These are phyloP conservation scores for Cephus runcator DNA, from an alignment of 2,888 invertebrate species.

Conservation along the genomic window DNA sequence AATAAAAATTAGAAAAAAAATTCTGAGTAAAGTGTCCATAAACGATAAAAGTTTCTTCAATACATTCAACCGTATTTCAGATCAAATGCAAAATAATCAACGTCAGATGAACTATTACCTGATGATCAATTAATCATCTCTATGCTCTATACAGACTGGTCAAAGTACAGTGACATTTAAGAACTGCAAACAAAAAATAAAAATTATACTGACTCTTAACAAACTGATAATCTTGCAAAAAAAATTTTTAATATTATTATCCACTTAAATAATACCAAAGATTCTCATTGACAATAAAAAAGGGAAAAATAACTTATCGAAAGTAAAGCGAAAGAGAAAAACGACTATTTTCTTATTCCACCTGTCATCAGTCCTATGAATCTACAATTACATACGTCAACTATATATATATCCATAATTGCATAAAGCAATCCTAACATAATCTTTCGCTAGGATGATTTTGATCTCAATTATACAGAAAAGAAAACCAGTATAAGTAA, in stretches of 20 bases:
- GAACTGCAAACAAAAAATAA: too few relatives aligned
- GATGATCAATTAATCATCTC: background rate
- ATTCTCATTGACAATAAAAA: background rate
- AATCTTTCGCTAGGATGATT: background rate
- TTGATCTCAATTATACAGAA: background rate
- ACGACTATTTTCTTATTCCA: background rate
- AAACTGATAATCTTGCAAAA: background rate
- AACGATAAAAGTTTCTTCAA: background rate
- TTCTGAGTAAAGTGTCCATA: background rate
- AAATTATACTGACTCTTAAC: background rate
- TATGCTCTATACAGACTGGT: background rate
- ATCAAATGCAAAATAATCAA: background rate
- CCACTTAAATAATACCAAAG: background rate
- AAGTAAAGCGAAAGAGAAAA: background rate
- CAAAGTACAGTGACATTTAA: background rate
- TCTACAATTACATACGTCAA: background rate
- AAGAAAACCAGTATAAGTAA: background rate
- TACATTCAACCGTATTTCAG: background rate
- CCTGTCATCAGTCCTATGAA: background rate
- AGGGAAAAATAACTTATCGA: background rate
- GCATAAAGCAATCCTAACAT: background rate
- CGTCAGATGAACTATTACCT: background rate
- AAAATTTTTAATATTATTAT: background rate
- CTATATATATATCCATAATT: background rate
- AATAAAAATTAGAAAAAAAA: slow-evolving; percentile 11